phyloP scores from a whole-genome alignment of 2,888 invertebrate genomes.

The Therioaphis trifolii region DNA sequence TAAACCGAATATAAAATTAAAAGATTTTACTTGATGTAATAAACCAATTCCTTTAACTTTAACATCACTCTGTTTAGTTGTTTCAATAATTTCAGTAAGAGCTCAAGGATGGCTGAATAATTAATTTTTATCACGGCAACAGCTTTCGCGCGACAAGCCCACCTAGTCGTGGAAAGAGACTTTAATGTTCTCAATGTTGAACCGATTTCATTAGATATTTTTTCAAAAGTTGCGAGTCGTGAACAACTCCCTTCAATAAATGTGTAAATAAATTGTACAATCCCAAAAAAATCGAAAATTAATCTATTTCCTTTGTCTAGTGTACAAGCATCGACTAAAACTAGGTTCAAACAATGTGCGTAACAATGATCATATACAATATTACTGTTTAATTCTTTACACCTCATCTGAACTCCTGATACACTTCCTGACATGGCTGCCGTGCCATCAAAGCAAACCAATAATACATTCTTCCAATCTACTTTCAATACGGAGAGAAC shows the following conservation, averaged over 20 bases:
- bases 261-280: slow-evolving; percentile 59
- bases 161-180: slow-evolving; percentile 41
- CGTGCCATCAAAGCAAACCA: slow-evolving; percentile 63
- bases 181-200: slow-evolving; percentile 40
- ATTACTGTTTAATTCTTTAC: slow-evolving; percentile 53
- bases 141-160: slow-evolving; percentile 46
- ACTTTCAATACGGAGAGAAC: slow-evolving; percentile 44
- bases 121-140: slow-evolving; percentile 26
- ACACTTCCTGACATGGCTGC: slow-evolving; percentile 59
- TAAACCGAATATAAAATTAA: slow-evolving; percentile 41
- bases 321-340: slow-evolving; percentile 50
- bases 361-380: slow-evolving; percentile 59
- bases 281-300: slow-evolving; percentile 62
- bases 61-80: slow-evolving; percentile 38
- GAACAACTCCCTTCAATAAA: slow-evolving; percentile 63
- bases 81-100: slow-evolving; percentile 35
- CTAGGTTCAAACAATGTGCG: slow-evolving; percentile 60
- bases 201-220: slow-evolving; percentile 74
- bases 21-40: slow-evolving; percentile 39
- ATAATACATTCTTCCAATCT: slow-evolving; percentile 50
- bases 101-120: slow-evolving; percentile 26
- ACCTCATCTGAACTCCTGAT: slow-evolving; percentile 61
- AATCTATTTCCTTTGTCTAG: slow-evolving; percentile 32
- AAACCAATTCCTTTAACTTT: slow-evolving; percentile 39
- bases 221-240: slow-evolving; percentile 70